Percentiles rank a stretch among this genome's conserved stretches.
Evolutionary conservation across 2,797 vertebrate species (phyloP).

Genomic region (Sebastes variabilis): DNA sequence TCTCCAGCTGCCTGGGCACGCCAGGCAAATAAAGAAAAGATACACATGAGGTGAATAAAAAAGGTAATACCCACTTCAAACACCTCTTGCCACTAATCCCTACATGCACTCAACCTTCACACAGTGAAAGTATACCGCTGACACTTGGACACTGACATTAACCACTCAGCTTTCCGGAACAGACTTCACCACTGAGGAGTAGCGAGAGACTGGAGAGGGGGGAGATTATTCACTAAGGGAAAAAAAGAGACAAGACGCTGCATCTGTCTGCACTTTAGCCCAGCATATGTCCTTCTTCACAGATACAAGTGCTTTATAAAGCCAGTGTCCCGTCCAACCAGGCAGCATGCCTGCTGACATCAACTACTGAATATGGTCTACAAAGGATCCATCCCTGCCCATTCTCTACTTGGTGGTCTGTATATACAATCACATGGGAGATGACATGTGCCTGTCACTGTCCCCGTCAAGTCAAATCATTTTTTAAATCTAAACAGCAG

Average conservation of each 20-base stretch:
- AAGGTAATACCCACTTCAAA: conserved; percentile 71
- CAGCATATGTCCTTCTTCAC: conserved; percentile 8
- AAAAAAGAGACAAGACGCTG: not conserved
- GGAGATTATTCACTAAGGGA: conserved; percentile 41
- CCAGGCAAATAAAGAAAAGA: conserved; percentile 55
- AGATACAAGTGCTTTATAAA: conserved; percentile 8
- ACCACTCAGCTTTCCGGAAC: conserved; percentile 48
- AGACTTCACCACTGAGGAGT: conserved; percentile 43
- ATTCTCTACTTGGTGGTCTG: not conserved
- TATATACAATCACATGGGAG: not conserved
- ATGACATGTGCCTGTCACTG: no score
- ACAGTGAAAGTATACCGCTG: conserved; percentile 44
- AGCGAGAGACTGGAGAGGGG: conserved; percentile 19
- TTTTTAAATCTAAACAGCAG: not conserved
- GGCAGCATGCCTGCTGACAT: not conserved
- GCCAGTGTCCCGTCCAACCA: not conserved
- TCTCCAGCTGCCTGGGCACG: conserved; percentile 24
- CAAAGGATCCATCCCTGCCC: not conserved
- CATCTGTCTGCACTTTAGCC: conserved; percentile 28
- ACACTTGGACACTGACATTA: conserved; percentile 54
- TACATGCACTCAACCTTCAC: conserved; percentile 62
- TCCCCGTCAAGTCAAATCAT: not conserved
- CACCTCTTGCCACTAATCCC: conserved; percentile 68
- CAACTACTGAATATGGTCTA: not conserved
- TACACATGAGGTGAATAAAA: conserved; percentile 62